Conservation (phyloP, 2,888 invertebrate species). For the Hypsopygia costalis region DNA sequence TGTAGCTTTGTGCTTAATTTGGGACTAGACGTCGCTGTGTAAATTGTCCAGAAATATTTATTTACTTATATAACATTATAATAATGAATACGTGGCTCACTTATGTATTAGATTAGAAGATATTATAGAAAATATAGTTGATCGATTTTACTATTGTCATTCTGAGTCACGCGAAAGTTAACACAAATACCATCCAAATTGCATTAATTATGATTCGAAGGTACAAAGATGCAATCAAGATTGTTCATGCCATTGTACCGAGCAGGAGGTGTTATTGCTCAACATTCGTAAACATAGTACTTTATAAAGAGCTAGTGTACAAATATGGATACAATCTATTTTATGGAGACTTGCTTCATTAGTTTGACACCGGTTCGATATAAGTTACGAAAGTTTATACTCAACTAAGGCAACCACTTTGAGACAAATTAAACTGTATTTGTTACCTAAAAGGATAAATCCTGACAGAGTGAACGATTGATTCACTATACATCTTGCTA, state of each 20-base stretch:
- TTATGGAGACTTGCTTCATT: conserved; percentile 39
- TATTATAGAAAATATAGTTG: too few species aligned
- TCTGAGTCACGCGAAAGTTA: not conserved
- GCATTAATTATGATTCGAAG: conserved; percentile 8
- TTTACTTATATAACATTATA: too few species aligned
- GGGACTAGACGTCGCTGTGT: too few species aligned
- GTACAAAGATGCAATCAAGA: conserved; percentile 13
- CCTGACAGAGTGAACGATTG: not conserved
- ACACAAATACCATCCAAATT: conserved; percentile 2
- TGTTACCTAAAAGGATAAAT: not conserved
- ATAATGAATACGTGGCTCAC: too few species aligned
- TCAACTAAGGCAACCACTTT: not conserved
- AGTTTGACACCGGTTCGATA: conserved; percentile 40
- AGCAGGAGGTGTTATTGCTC: conserved; percentile 15
- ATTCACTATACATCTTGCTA: not conserved
- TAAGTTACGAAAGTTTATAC: conserved; percentile 36
- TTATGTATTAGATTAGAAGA: too few species aligned
- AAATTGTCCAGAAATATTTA: too few species aligned
- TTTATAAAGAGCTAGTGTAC: conserved; percentile 26
- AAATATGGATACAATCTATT: conserved; percentile 56
- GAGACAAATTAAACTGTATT: not conserved
- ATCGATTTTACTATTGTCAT: not conserved
- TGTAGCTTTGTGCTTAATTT: too few species aligned
- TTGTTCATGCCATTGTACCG: conserved; percentile 33
- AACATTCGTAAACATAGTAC: conserved; percentile 4